A percentile compares a stretch with the other conserved stretches of the same genome.
Conservation (phyloP, 2,888 invertebrate species). For the Lasioglossum pauxillum region DNA sequence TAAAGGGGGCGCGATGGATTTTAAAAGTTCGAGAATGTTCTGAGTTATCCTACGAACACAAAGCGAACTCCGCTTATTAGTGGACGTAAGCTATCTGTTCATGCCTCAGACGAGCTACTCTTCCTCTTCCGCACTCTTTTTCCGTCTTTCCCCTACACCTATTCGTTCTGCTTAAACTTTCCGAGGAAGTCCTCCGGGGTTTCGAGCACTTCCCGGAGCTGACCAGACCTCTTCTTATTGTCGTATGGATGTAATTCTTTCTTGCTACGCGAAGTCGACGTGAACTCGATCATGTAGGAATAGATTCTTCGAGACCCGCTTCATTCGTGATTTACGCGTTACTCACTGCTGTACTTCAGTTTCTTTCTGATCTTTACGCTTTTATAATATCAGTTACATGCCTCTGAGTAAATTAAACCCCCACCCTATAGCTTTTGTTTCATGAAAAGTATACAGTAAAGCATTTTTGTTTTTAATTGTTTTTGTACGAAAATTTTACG, state of each 20-base stretch:
- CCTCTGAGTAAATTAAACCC: too few species aligned
- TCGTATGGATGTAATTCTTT: constrained; percentile 43
- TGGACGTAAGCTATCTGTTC: constrained; percentile 35
- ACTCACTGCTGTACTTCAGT: background rate
- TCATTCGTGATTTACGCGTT: constrained; percentile 22
- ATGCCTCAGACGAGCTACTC: constrained; percentile 32
- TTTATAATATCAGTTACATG: too few species aligned
- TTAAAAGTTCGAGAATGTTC: constrained; percentile 16
- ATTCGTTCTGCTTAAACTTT: constrained; percentile 56
- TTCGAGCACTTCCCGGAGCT: constrained; percentile 38
- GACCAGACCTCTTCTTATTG: constrained; percentile 49
- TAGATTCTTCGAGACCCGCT: constrained; percentile 6
- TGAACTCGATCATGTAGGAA: constrained; percentile 37
- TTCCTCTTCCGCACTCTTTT: constrained; percentile 16
- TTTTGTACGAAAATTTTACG: too few species aligned
- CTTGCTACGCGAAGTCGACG: constrained; percentile 19
- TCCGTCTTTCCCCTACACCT: background rate
- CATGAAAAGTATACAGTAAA: too few species aligned
- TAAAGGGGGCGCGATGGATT: background rate
- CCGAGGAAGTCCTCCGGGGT: constrained; percentile 34
- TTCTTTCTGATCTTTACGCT: background rate
- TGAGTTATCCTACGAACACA: background rate
- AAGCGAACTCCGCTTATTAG: constrained; percentile 39
- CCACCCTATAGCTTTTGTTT: too few species aligned
- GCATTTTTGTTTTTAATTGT: too few species aligned